A percentile compares a stretch with the other conserved stretches of the same genome.
Evolutionary conservation across 2,888 invertebrate species (phyloP).

Genomic region (Altica lythri): DNA sequence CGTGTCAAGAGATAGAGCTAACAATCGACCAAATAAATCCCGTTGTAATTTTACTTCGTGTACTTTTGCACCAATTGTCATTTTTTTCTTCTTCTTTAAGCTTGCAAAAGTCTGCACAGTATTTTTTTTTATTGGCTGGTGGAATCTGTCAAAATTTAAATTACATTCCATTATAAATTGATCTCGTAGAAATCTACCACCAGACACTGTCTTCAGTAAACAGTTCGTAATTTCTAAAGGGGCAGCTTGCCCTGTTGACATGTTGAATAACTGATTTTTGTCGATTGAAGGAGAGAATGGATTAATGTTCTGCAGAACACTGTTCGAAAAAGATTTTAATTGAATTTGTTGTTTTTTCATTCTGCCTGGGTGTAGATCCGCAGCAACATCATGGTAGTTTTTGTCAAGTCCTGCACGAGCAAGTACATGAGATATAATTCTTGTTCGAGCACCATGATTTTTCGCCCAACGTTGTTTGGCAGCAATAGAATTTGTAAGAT

Average conservation of each 20-base stretch:
- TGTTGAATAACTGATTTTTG: neutral
- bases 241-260: neutral
- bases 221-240: neutral
- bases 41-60: conserved; percentile 29
- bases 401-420: conserved; percentile 21
- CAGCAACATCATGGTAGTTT: conserved; percentile 30
- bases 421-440: conserved; percentile 33
- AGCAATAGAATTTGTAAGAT: conserved; percentile 8
- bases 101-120: conserved; percentile 16
- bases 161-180: neutral
- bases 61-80: conserved; percentile 28
- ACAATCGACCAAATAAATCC: conserved; percentile 21
- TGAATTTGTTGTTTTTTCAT: conserved; percentile 13
- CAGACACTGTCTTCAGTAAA: too few relatives aligned
- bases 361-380: conserved; percentile 25
- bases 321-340: conserved; percentile 9
- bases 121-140: conserved; percentile 28
- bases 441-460: conserved; percentile 34
- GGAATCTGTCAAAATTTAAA: neutral
- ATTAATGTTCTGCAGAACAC: conserved; percentile 13
- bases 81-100: conserved; percentile 26
- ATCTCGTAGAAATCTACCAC: neutral
- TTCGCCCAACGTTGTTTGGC: conserved; percentile 43
- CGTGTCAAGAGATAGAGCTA: conserved; percentile 28
- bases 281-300: conserved; percentile 19